Evolutionary conservation across 92 coral and sea anemone species (phyloP).

Genomic region (Montipora capitata): DNA sequence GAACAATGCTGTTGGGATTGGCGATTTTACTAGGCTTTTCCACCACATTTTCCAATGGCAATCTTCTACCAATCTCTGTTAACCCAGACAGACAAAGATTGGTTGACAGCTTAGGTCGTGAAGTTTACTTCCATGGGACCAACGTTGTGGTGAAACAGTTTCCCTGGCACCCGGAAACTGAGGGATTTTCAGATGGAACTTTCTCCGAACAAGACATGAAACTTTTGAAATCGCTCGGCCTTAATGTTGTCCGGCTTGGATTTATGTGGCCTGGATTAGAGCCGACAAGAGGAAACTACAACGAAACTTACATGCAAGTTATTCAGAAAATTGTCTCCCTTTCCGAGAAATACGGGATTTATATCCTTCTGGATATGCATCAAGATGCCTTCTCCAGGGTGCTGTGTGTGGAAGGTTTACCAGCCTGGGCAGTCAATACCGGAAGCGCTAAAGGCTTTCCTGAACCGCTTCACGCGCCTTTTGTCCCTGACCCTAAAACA

Average conservation of each 20-base stretch:
- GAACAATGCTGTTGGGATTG: neutral
- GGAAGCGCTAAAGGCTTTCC: slow-evolving; percentile 89
- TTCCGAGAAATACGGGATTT: slow-evolving; percentile 92
- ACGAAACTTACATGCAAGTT: slow-evolving; percentile 87
- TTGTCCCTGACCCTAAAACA: slow-evolving; percentile 84
- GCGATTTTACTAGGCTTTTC: neutral
- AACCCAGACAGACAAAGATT: slow-evolving; percentile 87
- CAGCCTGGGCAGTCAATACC: slow-evolving; percentile 94
- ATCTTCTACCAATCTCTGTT: slow-evolving; percentile 76
- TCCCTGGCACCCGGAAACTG: slow-evolving; percentile 95
- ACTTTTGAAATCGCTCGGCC: slow-evolving; percentile 91
- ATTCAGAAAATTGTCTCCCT: slow-evolving; percentile 85
- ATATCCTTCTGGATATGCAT: slow-evolving; percentile 94
- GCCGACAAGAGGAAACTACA: slow-evolving; percentile 89
- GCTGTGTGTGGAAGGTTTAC: slow-evolving; percentile 97
- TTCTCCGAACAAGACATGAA: slow-evolving; percentile 98
- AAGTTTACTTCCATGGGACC: slow-evolving; percentile 94
- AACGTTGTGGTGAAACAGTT: slow-evolving; percentile 93
- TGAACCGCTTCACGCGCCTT: slow-evolving; percentile 92
- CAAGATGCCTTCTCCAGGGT: slow-evolving; percentile 95
- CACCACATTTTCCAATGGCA: neutral
- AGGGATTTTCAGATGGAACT: slow-evolving; percentile 86
- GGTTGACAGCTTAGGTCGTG: slow-evolving; percentile 86
- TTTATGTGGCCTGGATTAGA: slow-evolving; percentile 99
- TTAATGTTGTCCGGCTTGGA: slow-evolving; percentile 94